These are phyloP conservation scores for Cavia porcellus DNA, from an alignment of 2,113 vertebrate genomes.

Conservation along the genomic window DNA sequence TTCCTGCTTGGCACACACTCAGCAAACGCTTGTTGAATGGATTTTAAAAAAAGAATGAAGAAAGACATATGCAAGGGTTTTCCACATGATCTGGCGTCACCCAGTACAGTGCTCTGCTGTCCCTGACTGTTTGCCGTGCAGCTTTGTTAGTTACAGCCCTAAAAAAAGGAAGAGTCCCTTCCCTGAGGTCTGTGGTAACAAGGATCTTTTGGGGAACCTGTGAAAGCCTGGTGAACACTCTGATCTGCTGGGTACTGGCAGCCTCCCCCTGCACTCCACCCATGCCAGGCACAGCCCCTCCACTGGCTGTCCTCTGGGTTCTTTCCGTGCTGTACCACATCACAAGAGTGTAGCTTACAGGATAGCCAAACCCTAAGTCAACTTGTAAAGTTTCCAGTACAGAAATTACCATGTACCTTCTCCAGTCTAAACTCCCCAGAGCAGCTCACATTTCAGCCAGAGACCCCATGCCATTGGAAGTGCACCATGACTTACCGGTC, in stretches of 20 bases:
- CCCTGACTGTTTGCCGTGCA: fast-evolving
- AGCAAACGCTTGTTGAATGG: background rate
- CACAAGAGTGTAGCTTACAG: fast-evolving
- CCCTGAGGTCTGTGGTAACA: background rate
- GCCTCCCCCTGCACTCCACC: fast-evolving
- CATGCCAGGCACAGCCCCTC: background rate
- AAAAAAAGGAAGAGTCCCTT: background rate
- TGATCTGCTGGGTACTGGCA: background rate
- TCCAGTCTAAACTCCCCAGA: background rate
- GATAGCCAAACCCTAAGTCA: background rate
- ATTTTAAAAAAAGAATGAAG: fast-evolving
- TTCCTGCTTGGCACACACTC: fast-evolving
- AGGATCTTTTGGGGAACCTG: background rate
- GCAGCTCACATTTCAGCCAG: background rate
- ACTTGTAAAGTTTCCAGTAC: background rate
- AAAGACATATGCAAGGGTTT: fast-evolving
- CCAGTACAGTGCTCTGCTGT: fast-evolving
- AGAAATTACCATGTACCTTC: background rate
- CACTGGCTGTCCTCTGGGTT: fast-evolving
- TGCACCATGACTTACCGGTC: fast-evolving
- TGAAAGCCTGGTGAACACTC: background rate
- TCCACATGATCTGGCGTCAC: fast-evolving
- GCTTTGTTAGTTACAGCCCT: background rate
- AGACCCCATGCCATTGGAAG: background rate
- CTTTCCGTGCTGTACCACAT: background rate